phyloP scores from a whole-genome alignment of 2,888 invertebrate species.

The Embidobia sp. region DNA sequence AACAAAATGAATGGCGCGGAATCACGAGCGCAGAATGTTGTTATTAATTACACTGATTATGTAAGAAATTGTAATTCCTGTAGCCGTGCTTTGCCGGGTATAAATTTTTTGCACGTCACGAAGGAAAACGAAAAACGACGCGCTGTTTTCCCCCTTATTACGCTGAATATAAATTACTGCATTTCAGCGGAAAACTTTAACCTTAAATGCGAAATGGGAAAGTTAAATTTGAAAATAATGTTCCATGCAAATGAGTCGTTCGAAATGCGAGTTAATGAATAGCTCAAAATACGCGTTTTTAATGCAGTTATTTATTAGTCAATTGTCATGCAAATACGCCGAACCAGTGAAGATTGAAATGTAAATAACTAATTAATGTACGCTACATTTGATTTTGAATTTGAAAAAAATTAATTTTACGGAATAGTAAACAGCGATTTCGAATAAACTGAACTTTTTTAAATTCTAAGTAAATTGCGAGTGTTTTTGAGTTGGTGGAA shows the following conservation, averaged over 20 bases:
- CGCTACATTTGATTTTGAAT: slow-evolving; percentile 13
- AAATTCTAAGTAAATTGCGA: no score
- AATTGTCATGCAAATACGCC: slow-evolving; percentile 48
- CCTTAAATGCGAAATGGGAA: slow-evolving; percentile 52
- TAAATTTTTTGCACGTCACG: slow-evolving; percentile 14
- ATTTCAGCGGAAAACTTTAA: slow-evolving; percentile 49
- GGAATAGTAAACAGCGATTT: background rate
- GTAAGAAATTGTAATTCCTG: background rate
- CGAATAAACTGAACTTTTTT: background rate
- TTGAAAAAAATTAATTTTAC: background rate
- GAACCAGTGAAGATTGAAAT: slow-evolving; percentile 17
- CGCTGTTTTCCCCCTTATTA: slow-evolving; percentile 38
- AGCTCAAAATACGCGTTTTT: slow-evolving; percentile 44
- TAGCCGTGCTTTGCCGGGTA: background rate
- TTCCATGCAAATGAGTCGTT: slow-evolving; percentile 48
- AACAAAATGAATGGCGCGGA: background rate
- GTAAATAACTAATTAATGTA: slow-evolving; percentile 46
- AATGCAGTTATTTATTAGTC: slow-evolving; percentile 45
- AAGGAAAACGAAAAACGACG: slow-evolving; percentile 23
- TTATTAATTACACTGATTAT: slow-evolving; percentile 18
- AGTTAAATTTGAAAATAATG: slow-evolving; percentile 58
- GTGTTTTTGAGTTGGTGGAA: no score
- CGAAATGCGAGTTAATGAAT: slow-evolving; percentile 44
- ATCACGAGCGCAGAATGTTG: background rate
- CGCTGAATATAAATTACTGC: slow-evolving; percentile 58